Conservation (phyloP, 2,113 vertebrate species). For the Clinocottus analis region DNA sequence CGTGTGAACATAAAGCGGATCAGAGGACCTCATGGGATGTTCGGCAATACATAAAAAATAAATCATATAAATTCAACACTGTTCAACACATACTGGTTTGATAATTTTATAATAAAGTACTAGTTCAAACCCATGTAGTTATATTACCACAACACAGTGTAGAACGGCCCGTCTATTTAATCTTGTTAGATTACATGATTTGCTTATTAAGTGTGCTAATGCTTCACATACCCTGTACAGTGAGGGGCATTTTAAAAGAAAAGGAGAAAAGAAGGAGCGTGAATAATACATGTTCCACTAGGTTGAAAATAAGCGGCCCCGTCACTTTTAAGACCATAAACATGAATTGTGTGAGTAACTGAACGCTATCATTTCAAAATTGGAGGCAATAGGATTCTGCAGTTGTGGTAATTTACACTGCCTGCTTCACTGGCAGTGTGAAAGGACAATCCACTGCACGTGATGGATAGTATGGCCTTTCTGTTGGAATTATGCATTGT, state of each 20-base stretch:
- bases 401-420: conserved; percentile 1
- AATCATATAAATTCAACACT: not conserved
- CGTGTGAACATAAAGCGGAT: not conserved
- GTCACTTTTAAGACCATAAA: conserved; percentile 10
- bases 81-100: too few species aligned
- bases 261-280: not conserved
- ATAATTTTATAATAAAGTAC: not conserved
- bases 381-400: not conserved
- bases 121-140: not conserved
- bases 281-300: conserved; percentile 13
- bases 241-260: not conserved
- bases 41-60: not conserved
- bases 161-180: not conserved
- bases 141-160: not conserved
- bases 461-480: conserved; percentile 1
- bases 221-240: not conserved
- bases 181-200: not conserved
- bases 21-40: not conserved
- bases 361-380: conserved; percentile 14
- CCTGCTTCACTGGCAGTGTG: not conserved
- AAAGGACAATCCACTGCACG: not conserved
- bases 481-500: not conserved
- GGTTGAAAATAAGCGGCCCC: conserved; percentile 8
- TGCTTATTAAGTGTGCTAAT: not conserved
- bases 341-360: conserved; percentile 20